Evolutionary conservation across 2,113 vertebrate species (phyloP).

Genomic region (Lepus timidus): DNA sequence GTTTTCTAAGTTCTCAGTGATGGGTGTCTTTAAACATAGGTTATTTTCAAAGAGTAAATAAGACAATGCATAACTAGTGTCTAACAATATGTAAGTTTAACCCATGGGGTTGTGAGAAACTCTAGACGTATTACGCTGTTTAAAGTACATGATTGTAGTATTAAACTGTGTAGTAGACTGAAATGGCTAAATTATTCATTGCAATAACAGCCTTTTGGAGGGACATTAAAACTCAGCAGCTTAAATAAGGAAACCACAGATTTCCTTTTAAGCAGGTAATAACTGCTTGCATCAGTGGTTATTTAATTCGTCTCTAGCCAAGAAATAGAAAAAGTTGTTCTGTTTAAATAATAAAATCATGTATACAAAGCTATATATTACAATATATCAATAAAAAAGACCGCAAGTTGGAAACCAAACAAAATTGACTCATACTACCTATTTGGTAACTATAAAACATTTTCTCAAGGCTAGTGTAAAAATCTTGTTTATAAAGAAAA

Average conservation of each 20-base stretch:
- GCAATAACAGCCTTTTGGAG: slow-evolving; percentile 79
- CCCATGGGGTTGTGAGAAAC: slow-evolving; percentile 9
- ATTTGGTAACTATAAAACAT: slow-evolving; percentile 56
- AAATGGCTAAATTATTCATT: slow-evolving; percentile 85
- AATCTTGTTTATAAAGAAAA: background rate
- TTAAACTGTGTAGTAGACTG: slow-evolving; percentile 68
- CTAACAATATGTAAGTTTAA: background rate
- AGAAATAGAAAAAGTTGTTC: slow-evolving; percentile 73
- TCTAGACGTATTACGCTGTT: slow-evolving; percentile 28
- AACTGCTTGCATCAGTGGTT: slow-evolving; percentile 76
- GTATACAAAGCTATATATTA: slow-evolving; percentile 16
- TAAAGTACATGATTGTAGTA: slow-evolving; percentile 14
- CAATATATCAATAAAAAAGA: slow-evolving; percentile 34
- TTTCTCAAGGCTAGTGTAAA: background rate
- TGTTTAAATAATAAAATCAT: slow-evolving; percentile 75
- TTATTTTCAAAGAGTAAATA: slow-evolving; percentile 8
- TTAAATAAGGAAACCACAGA: slow-evolving; percentile 85
- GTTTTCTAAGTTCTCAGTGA: background rate
- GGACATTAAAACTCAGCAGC: slow-evolving; percentile 79
- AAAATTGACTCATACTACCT: background rate
- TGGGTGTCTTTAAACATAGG: background rate
- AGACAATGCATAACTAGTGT: background rate
- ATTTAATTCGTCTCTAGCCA: slow-evolving; percentile 80
- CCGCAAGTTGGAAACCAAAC: background rate
- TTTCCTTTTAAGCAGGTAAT: slow-evolving; percentile 84